These are phyloP conservation scores for Luscinia megarhynchos DNA, from an alignment of 2,797 vertebrate species.

Conservation along the genomic window DNA sequence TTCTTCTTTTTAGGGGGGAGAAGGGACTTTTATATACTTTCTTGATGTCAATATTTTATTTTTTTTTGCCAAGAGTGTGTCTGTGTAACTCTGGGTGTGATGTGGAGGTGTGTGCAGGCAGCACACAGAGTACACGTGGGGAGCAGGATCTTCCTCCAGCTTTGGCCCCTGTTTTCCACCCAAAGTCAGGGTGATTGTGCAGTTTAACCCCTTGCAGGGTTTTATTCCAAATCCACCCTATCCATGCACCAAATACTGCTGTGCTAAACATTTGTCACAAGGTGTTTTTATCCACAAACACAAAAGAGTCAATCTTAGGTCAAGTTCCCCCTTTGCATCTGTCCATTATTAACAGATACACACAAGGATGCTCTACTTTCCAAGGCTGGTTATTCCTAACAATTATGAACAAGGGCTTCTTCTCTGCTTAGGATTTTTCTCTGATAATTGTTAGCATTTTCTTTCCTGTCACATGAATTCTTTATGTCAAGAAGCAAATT, in stretches of 20 bases:
- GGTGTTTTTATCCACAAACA: background rate
- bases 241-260: background rate
- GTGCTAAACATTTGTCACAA: background rate
- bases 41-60: slow-evolving; percentile 63
- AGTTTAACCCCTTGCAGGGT: slow-evolving; percentile 8
- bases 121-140: background rate
- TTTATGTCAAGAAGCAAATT: slow-evolving; percentile 65
- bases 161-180: background rate
- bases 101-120: background rate
- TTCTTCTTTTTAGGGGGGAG: slow-evolving; percentile 60
- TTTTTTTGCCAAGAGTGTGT: slow-evolving; percentile 62
- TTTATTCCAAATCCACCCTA: background rate
- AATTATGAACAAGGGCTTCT: background rate
- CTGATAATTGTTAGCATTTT: slow-evolving; percentile 42
- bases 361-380: slow-evolving; percentile 12
- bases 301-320: background rate
- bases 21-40: slow-evolving; percentile 62
- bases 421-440: slow-evolving; percentile 13
- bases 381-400: slow-evolving; percentile 8
- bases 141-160: background rate
- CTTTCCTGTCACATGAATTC: slow-evolving; percentile 16
- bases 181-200: background rate
- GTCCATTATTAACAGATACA: slow-evolving; percentile 12
- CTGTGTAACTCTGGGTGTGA: slow-evolving; percentile 27
- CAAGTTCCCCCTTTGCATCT: background rate